Evolutionary conservation across 2,797 vertebrate species (phyloP).

Genomic region (Danio albolineatus): DNA sequence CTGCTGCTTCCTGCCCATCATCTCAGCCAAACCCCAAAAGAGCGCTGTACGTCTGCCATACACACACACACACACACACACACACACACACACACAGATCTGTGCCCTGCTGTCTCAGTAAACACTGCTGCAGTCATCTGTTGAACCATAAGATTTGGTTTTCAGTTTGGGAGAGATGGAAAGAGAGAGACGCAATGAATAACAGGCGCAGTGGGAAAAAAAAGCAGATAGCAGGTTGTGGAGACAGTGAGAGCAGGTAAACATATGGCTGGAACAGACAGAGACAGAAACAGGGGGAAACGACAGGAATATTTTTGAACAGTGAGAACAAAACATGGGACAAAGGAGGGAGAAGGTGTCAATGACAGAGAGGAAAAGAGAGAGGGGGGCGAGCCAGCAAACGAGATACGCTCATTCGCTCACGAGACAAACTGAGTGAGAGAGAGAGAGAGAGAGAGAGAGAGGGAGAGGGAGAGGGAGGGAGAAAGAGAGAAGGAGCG

Average conservation of each 20-base stretch:
- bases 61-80: slow-evolving; percentile 7
- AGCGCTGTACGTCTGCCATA: background rate
- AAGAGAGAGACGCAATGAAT: slow-evolving; percentile 4
- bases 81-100: slow-evolving; percentile 24
- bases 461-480: background rate
- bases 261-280: slow-evolving; percentile 23
- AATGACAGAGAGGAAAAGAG: slow-evolving; percentile 39
- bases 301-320: slow-evolving; percentile 29
- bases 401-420: slow-evolving; percentile 71
- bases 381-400: slow-evolving; percentile 54
- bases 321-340: slow-evolving; percentile 42
- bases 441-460: slow-evolving; percentile 48
- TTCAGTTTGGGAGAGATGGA: background rate
- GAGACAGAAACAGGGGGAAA: slow-evolving; percentile 17
- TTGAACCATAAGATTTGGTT: slow-evolving; percentile 35
- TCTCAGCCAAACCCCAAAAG: slow-evolving; percentile 43
- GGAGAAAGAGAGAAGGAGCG: slow-evolving; percentile 47
- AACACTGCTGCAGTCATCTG: slow-evolving; percentile 45
- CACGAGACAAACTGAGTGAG: slow-evolving; percentile 70
- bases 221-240: background rate
- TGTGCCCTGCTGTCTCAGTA: slow-evolving; percentile 35
- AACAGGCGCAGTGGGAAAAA: background rate
- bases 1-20: slow-evolving; percentile 36
- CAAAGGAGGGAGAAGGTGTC: slow-evolving; percentile 45
- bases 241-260: slow-evolving; percentile 38